These are phyloP conservation scores for Zosterops borbonicus DNA, from an alignment of 2,113 vertebrate species.

Conservation along the genomic window DNA sequence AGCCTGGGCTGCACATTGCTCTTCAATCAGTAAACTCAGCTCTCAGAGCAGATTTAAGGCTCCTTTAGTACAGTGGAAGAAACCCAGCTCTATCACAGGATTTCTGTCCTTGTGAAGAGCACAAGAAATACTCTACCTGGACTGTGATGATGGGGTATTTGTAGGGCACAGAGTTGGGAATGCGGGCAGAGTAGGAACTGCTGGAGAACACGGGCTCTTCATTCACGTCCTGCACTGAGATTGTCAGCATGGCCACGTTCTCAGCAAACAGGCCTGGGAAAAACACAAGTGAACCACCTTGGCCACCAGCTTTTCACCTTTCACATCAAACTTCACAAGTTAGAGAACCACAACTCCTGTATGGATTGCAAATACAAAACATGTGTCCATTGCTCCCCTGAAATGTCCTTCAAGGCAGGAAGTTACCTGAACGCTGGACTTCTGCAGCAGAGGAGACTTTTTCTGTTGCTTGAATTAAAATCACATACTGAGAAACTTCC, in stretches of 20 bases:
- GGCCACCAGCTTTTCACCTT: background rate
- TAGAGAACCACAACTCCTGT: background rate
- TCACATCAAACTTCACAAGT: background rate
- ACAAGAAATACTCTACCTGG: slow-evolving; percentile 60
- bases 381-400: rapidly evolving
- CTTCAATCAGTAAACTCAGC: background rate
- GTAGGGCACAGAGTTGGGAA: slow-evolving; percentile 71
- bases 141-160: slow-evolving; percentile 69
- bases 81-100: background rate
- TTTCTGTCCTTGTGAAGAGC: background rate
- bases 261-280: slow-evolving; percentile 5
- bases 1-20: background rate
- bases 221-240: slow-evolving; percentile 62
- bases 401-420: background rate
- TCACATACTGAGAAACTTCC: slow-evolving; percentile 41
- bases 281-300: background rate
- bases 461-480: slow-evolving; percentile 45
- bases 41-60: background rate
- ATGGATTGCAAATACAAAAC: background rate
- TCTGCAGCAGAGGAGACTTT: background rate
- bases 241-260: background rate
- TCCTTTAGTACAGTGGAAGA: background rate
- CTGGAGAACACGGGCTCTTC: slow-evolving; percentile 70
- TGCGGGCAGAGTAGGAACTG: slow-evolving; percentile 43
- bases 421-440: slow-evolving; percentile 12